These are phyloP conservation scores for Nemotelus nigrinus DNA, from an alignment of 2,888 invertebrate genomes.

Conservation along the genomic window DNA sequence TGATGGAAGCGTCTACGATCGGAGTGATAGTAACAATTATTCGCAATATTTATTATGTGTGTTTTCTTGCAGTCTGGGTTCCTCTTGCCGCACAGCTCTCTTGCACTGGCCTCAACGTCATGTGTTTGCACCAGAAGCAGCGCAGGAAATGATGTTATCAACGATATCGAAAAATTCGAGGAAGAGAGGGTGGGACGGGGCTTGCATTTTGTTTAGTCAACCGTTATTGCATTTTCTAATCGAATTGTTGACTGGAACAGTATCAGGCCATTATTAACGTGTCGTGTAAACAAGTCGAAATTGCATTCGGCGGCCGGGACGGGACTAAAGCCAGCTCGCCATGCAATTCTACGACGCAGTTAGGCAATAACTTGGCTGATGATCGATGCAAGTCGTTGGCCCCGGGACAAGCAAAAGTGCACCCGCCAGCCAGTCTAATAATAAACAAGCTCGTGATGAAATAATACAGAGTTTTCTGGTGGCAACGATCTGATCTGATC, in stretches of 20 bases:
- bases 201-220: slow-evolving; percentile 14
- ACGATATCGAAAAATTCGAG: no score
- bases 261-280: background rate
- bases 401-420: slow-evolving; percentile 10
- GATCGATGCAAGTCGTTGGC: slow-evolving; percentile 19
- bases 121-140: no score
- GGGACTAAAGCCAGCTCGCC: background rate
- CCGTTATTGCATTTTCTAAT: slow-evolving; percentile 21
- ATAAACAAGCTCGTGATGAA: slow-evolving; percentile 11
- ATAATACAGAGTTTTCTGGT: slow-evolving; percentile 21
- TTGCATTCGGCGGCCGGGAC: background rate
- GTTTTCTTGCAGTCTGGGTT: no score
- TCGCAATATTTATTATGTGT: no score
- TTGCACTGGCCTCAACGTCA: no score
- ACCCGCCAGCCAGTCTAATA: slow-evolving; percentile 18
- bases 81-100: no score
- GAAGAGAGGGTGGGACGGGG: no score
- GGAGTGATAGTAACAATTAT: background rate
- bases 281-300: slow-evolving; percentile 24
- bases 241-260: slow-evolving; percentile 18
- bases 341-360: slow-evolving; percentile 25
- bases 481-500: background rate
- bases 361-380: slow-evolving; percentile 24
- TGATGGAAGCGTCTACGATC: slow-evolving; percentile 4
- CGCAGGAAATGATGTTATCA: no score